These are phyloP conservation scores for Pseudorectes ferrugineus DNA, from an alignment of 2,113 vertebrate genomes.

Conservation along the genomic window DNA sequence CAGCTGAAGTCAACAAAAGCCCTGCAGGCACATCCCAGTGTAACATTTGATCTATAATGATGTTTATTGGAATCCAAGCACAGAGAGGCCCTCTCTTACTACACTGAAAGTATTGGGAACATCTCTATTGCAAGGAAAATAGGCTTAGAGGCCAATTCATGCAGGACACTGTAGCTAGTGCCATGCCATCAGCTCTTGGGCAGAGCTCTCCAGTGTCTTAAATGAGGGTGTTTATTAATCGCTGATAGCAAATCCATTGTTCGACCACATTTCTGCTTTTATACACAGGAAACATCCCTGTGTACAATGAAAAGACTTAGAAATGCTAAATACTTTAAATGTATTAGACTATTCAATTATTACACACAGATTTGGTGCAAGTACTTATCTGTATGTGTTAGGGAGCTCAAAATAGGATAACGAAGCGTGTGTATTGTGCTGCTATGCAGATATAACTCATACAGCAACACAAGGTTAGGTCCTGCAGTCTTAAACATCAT, in stretches of 20 bases:
- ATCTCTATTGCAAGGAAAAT: background rate
- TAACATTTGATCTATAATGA: background rate
- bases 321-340: background rate
- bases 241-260: background rate
- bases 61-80: background rate
- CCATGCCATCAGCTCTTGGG: background rate
- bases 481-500: background rate
- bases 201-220: background rate
- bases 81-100: background rate
- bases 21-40: background rate
- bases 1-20: background rate
- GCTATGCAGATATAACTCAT: background rate
- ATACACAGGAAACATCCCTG: background rate
- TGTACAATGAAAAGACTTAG: background rate
- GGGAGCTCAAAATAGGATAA: background rate
- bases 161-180: background rate
- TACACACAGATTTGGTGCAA: background rate
- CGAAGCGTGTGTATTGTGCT: background rate
- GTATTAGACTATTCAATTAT: background rate
- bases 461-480: background rate
- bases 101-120: background rate
- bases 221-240: background rate
- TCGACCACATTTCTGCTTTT: background rate
- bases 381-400: background rate
- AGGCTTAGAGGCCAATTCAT: background rate